Base-by-base conservation (phyloP, 2,888 invertebrate species). In the Lamellibrachia satsuma region DNA sequence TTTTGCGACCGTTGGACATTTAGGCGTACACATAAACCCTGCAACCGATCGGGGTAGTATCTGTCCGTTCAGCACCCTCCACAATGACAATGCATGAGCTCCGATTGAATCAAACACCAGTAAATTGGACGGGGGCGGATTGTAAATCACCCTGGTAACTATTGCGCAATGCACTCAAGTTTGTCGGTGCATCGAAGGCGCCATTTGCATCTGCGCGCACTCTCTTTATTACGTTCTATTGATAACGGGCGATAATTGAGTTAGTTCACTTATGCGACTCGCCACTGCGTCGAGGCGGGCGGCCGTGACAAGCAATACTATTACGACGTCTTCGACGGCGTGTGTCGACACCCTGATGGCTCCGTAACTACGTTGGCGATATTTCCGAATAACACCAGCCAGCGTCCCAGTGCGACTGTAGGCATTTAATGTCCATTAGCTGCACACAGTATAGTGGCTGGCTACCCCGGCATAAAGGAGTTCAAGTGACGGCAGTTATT, bases 101-200 rank as follows among this genome's bases (percentile, higher is more conserved):
- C 6, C n/a, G 75, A 75, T 75, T 75, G 75, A 75, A 75, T 75
- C 15, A 75, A 75, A 15, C 75, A 2, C 15, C 22, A 11, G 75
- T 22, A 75, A 75, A 75, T 75, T 6, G 22, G 75, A 75, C 75
- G 75, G 75, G 39, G 75, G 75, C 75, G 75, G 22, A 75, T 75
- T 75, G 15, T 15, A 75, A 75, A 75, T 75, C 75, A 75, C 22
- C 75, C 75, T n/a, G 75, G 75, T 75, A 75, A 75, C 75, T 75
- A 75, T 75, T 75, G 15, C 75, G 75, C 75, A 75, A 75, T 75
- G n/a, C 75, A 75, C 75, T 75, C 75, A 75, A 75, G 75, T n/a
- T n/a, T 75, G 75, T 75, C 75, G n/a, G 75, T n/a, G 75, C 75
- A 22, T 75, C 75, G 3, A n/a, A 15, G 22, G 75, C 22, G 75